Percentiles rank a stretch among this genome's conserved stretches.
Conservation (phyloP, 2,888 invertebrate genomes). For the Cyaniris semiargus region DNA sequence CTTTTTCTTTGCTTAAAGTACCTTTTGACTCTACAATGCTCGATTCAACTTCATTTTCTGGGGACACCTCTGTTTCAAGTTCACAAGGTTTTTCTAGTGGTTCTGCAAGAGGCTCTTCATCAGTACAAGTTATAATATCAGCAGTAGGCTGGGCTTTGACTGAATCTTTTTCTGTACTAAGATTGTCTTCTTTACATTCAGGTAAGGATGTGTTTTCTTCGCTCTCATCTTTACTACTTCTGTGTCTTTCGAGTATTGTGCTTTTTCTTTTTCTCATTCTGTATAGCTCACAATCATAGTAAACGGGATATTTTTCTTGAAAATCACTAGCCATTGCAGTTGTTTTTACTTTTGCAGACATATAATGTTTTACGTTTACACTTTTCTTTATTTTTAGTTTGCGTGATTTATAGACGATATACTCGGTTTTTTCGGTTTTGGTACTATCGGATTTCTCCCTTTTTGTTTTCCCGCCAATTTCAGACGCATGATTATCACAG, state of each 20-base stretch:
- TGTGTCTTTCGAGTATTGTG: neutral
- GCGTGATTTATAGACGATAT: conserved; percentile 54
- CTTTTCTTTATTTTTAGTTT: conserved; percentile 60
- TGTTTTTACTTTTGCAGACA: conserved; percentile 60
- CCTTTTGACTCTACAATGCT: neutral
- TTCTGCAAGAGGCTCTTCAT: neutral
- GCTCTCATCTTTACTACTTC: neutral
- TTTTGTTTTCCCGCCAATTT: conserved; percentile 49
- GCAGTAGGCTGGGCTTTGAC: neutral
- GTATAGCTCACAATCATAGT: conserved; percentile 63
- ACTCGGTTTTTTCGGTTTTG: conserved; percentile 45
- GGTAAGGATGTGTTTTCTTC: neutral
- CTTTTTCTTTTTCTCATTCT: conserved; percentile 47
- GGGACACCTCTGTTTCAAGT: neutral
- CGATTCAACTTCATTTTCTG: neutral
- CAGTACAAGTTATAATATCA: neutral
- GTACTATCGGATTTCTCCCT: conserved; percentile 31
- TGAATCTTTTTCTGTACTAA: neutral
- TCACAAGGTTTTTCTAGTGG: neutral
- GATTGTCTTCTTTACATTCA: neutral
- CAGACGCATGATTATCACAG: conserved; percentile 49
- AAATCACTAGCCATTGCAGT: conserved; percentile 52
- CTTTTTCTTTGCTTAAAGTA: conserved; percentile 9
- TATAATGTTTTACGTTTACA: conserved; percentile 61
- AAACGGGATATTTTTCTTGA: conserved; percentile 64